Conservation (phyloP, 2,797 vertebrate species). For the Columba guinea region DNA sequence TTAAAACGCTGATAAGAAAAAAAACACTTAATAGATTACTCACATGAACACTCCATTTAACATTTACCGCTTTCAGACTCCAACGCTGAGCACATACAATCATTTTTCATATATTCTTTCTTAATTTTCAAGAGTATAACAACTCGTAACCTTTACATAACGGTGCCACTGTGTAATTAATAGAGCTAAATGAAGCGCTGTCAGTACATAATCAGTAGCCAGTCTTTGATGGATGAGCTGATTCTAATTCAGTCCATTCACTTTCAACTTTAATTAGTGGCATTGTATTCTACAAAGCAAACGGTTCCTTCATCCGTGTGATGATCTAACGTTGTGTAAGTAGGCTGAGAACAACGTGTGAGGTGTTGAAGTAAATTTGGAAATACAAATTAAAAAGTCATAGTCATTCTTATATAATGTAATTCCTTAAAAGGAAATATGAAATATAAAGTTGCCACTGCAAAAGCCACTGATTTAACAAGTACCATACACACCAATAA, state of each 20-base stretch:
- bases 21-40: neutral
- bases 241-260: slow-evolving; percentile 52
- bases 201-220: slow-evolving; percentile 53
- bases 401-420: neutral
- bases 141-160: slow-evolving; percentile 44
- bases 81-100: neutral
- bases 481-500: neutral
- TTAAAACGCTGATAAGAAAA: neutral
- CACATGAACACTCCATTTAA: slow-evolving; percentile 15
- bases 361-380: slow-evolving; percentile 19
- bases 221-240: slow-evolving; percentile 49
- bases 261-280: slow-evolving; percentile 57
- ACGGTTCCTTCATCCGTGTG: slow-evolving; percentile 2
- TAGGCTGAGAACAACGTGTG: neutral
- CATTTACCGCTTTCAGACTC: neutral
- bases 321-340: neutral
- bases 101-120: slow-evolving; percentile 26
- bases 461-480: slow-evolving; percentile 7
- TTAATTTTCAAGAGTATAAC: slow-evolving; percentile 30
- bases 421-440: neutral
- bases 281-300: slow-evolving; percentile 50
- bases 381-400: neutral
- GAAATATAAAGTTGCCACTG: neutral
- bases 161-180: slow-evolving; percentile 40
- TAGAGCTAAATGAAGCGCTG: slow-evolving; percentile 42